These are phyloP conservation scores for Catocala sponsa DNA, from an alignment of 2,888 invertebrate genomes.

Conservation along the genomic window DNA sequence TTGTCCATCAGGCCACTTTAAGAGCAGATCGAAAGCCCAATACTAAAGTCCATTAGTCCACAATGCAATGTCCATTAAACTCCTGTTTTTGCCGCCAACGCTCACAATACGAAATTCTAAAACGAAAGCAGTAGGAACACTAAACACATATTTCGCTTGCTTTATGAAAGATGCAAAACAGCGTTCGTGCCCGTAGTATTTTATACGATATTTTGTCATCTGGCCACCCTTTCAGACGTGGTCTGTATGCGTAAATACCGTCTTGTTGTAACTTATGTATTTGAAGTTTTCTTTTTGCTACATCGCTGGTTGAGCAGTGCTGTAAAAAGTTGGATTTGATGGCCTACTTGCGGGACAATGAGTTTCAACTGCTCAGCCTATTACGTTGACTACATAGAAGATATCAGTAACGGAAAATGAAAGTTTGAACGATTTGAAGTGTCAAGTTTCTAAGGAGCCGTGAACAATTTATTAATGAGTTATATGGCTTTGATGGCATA, in stretches of 20 bases:
- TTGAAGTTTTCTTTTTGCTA: slow-evolving; percentile 44
- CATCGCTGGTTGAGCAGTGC: slow-evolving; percentile 25
- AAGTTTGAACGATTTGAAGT: too few relatives aligned
- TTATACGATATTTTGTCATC: slow-evolving; percentile 80
- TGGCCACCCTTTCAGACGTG: slow-evolving; percentile 72
- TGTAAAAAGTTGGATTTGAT: slow-evolving; percentile 20
- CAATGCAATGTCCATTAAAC: too few relatives aligned
- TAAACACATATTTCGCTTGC: slow-evolving; percentile 73
- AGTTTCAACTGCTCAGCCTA: background rate
- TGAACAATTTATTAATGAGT: too few relatives aligned
- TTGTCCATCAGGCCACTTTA: too few relatives aligned
- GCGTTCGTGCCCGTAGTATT: slow-evolving; percentile 67
- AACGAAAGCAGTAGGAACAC: slow-evolving; percentile 51
- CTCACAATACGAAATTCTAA: slow-evolving; percentile 43
- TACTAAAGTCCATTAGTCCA: too few relatives aligned
- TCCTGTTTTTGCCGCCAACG: background rate
- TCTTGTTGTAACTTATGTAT: slow-evolving; percentile 49
- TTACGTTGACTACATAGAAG: too few relatives aligned
- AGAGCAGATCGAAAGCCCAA: too few relatives aligned
- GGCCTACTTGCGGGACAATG: slow-evolving; percentile 4
- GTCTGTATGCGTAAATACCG: slow-evolving; percentile 64
- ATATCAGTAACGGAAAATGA: too few relatives aligned
- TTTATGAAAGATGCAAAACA: slow-evolving; percentile 74
- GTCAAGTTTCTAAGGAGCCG: too few relatives aligned
- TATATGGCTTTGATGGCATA: too few relatives aligned